Base-by-base conservation (phyloP, 2,888 invertebrate genomes). In the Tryphoninae sp. region DNA sequence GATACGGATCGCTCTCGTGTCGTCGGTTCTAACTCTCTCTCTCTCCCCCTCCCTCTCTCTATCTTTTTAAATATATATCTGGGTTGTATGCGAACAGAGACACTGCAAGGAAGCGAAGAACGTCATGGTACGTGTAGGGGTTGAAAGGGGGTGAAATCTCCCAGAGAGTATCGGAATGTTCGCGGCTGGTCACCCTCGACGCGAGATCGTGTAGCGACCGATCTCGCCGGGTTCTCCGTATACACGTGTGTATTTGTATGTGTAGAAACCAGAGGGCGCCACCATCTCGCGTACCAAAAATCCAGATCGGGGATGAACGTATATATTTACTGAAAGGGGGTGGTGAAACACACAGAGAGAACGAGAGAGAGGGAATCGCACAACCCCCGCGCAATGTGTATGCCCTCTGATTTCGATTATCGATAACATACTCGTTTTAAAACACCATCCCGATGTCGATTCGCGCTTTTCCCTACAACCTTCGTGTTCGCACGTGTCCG, bases 401-500 rank as follows among this genome's bases (percentile, higher is more conserved):
- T 67, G 42, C 68, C 76, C 76, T 23, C 88, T 89, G 90, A 89
- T 91, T 90, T 90, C 90, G 90, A 90, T 91, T 90, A 91, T 90
- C 90, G 90, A 91, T 90, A 91, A 88, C 88, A 55, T 7, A 89
- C 90, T 90, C 90, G 90, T 89, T 90, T 90, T 89, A 90, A 55
- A 55, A 55, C 16, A 55, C 55, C 88, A 89, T 87, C 89, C 89
- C 80, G 89, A 1, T 87, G 88, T 87, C 88, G 89, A 89, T 89
- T 87, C 87, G 88, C 85, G 53, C 13, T n/a, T 53, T 53, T 55
- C 55, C 55, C 19, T 16, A 2, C 16, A 19, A 16, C 19, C 6
- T 19, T 4, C 61, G 62, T 58, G 67, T 55, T 45, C 61, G 49
- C 55, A 74, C 59, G 62, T 42, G 45, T 40, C 26, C 8, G 33